A percentile compares a stretch with the other conserved stretches of the same genome.
These are phyloP conservation scores for Cirrhinus molitorella DNA, from an alignment of 2,797 vertebrate species.

Conservation along the genomic window DNA sequence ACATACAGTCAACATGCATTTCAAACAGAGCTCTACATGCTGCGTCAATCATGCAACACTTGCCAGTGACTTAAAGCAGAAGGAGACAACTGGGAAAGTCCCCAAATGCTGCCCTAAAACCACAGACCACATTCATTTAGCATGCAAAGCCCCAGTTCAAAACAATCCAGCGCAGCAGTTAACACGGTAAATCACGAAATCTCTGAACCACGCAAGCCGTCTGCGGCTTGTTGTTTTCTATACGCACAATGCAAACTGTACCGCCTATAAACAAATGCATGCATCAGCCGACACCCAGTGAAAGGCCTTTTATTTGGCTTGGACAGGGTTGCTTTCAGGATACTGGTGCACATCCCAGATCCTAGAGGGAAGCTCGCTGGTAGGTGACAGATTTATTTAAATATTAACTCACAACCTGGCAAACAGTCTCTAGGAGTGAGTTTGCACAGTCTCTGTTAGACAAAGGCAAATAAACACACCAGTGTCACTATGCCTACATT, in stretches of 20 bases:
- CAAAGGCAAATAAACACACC: conserved; percentile 39
- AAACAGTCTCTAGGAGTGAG: conserved; percentile 2
- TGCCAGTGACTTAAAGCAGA: conserved; percentile 43
- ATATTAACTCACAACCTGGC: conserved; percentile 47
- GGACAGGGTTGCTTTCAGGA: conserved; percentile 39
- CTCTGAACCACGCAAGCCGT: conserved; percentile 40
- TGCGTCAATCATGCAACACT: conserved; percentile 30
- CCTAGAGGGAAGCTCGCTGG: conserved; percentile 33
- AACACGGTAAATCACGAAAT: conserved; percentile 55
- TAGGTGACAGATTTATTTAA: conserved; percentile 55
- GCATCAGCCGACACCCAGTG: conserved; percentile 42
- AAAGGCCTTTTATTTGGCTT: conserved; percentile 42
- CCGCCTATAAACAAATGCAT: conserved; percentile 51
- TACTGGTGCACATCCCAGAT: conserved; percentile 21
- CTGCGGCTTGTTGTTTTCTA: conserved; percentile 54
- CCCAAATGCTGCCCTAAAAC: conserved; percentile 53
- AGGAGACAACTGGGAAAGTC: conserved; percentile 48
- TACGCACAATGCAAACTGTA: conserved; percentile 53
- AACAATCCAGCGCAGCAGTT: conserved; percentile 54
- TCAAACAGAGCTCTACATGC: neutral
- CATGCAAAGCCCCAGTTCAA: conserved; percentile 56
- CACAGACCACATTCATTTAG: conserved; percentile 55
- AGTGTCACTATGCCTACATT: neutral
- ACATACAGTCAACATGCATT: conserved; percentile 22
- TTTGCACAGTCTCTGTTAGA: conserved; percentile 39